phyloP scores from a whole-genome alignment of 1,140 invertebrate species.

The Ectropis grisescens region DNA sequence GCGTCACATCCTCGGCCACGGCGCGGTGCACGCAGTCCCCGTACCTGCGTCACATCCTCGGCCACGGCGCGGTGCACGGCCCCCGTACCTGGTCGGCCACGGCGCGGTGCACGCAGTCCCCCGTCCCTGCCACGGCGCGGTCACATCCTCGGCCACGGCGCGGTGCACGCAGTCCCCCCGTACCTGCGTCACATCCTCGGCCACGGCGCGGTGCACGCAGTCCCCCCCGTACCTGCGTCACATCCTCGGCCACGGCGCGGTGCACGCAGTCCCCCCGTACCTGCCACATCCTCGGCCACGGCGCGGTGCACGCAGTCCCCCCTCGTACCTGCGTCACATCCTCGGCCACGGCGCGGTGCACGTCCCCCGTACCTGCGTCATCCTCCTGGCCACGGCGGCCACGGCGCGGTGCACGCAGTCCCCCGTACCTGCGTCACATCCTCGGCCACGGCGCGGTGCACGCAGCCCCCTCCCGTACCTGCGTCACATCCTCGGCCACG shows the following conservation, averaged over 20 bases:
- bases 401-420: too few species aligned
- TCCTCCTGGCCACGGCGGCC: background rate
- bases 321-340: slow-evolving; percentile 92
- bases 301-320: slow-evolving; percentile 74
- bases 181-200: slow-evolving; percentile 84
- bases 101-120: slow-evolving; percentile 97
- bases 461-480: too few species aligned
- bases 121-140: slow-evolving; percentile 70
- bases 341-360: slow-evolving; percentile 95
- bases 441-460: too few species aligned
- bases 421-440: too few species aligned
- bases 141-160: slow-evolving; percentile 92
- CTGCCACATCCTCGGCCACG: too few species aligned
- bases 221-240: slow-evolving; percentile 83
- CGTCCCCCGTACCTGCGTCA: too few species aligned
- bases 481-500: too few species aligned
- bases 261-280: slow-evolving; percentile 96
- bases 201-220: slow-evolving; percentile 94
- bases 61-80: slow-evolving; percentile 80
- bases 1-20: slow-evolving; percentile 90
- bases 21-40: slow-evolving; percentile 95
- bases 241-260: slow-evolving; percentile 91
- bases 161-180: slow-evolving; percentile 94
- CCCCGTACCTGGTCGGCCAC: slow-evolving; percentile 95
- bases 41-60: slow-evolving; percentile 76